phyloP scores from a whole-genome alignment of 2,888 invertebrate species.

The Coenonympha arcania region DNA sequence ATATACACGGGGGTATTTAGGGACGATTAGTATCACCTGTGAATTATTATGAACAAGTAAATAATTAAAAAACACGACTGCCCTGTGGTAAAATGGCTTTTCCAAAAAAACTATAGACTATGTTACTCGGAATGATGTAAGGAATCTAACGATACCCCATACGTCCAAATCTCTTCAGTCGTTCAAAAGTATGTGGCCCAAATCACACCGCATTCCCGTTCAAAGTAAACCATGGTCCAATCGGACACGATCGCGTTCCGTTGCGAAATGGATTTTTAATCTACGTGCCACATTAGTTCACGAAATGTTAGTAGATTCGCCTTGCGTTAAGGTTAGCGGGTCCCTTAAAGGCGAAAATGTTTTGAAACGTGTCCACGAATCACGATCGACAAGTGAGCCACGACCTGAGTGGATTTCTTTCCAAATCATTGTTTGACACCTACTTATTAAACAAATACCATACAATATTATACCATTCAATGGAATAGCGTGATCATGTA shows the following conservation, averaged over 20 bases:
- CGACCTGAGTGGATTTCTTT: neutral
- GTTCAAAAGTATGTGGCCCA: no score
- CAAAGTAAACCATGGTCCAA: slow-evolving; percentile 38
- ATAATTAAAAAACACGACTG: no score
- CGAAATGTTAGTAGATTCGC: slow-evolving; percentile 20
- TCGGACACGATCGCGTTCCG: slow-evolving; percentile 35
- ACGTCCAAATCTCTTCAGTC: no score
- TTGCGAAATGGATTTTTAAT: slow-evolving; percentile 32
- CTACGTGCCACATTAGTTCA: slow-evolving; percentile 20
- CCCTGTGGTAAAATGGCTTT: no score
- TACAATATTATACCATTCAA: no score
- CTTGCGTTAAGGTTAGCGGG: slow-evolving; percentile 16
- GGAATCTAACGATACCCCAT: no score
- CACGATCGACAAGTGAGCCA: neutral
- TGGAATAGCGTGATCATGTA: neutral
- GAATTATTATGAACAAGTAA: no score
- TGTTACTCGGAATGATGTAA: no score
- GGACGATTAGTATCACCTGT: no score
- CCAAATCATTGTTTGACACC: neutral
- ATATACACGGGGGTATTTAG: no score
- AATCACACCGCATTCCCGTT: slow-evolving; percentile 34
- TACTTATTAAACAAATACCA: no score
- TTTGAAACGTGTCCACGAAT: slow-evolving; percentile 1
- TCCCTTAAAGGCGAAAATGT: slow-evolving; percentile 21
- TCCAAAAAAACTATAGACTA: no score